Evolutionary conservation across 2,888 invertebrate species (phyloP).

Genomic region (Auanema freiburgensis): DNA sequence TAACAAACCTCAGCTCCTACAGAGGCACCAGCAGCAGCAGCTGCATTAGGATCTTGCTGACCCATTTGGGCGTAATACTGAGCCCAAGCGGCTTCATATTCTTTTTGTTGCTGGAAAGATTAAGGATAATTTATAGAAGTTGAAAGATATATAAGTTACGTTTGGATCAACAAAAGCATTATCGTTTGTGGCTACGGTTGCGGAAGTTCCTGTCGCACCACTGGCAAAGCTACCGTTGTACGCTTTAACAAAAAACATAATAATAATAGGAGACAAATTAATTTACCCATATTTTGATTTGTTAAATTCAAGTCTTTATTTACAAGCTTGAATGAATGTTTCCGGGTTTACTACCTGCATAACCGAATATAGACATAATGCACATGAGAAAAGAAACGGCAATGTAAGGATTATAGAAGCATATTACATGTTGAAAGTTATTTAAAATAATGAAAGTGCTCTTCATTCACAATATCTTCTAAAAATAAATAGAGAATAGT

Average conservation of each 20-base stretch:
- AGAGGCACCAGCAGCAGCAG: slow-evolving; percentile 15
- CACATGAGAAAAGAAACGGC: no score
- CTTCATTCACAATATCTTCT: no score
- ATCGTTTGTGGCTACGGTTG: slow-evolving; percentile 3
- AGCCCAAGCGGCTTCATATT: slow-evolving; percentile 36
- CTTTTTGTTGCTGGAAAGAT: slow-evolving; percentile 22
- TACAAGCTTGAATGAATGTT: no score
- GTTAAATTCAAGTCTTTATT: no score
- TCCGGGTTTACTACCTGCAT: no score
- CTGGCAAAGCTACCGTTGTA: neutral
- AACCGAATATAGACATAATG: no score
- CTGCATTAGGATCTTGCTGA: slow-evolving; percentile 18
- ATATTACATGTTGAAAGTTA: no score
- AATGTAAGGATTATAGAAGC: no score
- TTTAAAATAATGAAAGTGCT: no score
- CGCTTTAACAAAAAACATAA: neutral
- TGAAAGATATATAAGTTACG: neutral
- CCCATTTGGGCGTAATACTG: slow-evolving; percentile 31
- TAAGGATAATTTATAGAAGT: neutral
- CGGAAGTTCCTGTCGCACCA: slow-evolving; percentile 11
- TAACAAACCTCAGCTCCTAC: slow-evolving; percentile 15
- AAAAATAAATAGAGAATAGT: no score
- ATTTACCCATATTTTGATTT: no score
- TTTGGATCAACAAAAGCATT: slow-evolving; percentile 1
- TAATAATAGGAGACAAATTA: no score